phyloP scores from a whole-genome alignment of 1,140 invertebrate genomes.

The Linepithema humile region DNA sequence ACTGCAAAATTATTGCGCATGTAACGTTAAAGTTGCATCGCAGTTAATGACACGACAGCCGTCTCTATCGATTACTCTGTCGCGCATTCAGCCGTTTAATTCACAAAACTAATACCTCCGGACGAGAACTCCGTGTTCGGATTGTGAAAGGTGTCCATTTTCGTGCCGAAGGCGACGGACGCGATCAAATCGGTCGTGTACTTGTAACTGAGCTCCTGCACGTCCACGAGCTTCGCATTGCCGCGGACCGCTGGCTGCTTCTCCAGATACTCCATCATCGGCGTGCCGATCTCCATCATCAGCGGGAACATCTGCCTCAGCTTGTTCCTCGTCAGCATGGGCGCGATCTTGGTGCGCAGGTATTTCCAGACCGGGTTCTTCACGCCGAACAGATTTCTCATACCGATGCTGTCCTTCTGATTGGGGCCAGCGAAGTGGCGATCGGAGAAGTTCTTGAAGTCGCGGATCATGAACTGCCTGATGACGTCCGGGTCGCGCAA shows the following conservation, averaged over 20 bases:
- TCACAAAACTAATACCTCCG: conserved; percentile 72
- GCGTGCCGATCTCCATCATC: conserved; percentile 79
- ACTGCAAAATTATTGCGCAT: conserved; percentile 67
- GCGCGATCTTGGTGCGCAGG: conserved; percentile 63
- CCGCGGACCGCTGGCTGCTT: conserved; percentile 29
- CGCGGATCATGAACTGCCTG: conserved; percentile 79
- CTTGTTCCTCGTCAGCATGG: conserved; percentile 71
- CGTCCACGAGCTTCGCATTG: conserved; percentile 70
- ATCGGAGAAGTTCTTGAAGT: conserved; percentile 83
- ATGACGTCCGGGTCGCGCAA: conserved; percentile 65
- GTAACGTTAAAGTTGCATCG: too few species aligned
- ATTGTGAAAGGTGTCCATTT: conserved; percentile 79
- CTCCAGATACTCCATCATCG: conserved; percentile 73
- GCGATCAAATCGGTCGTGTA: conserved; percentile 86
- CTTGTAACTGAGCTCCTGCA: conserved; percentile 81
- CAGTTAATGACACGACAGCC: too few species aligned
- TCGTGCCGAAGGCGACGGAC: conserved; percentile 84
- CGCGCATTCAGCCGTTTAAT: too few species aligned
- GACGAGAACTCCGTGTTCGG: conserved; percentile 79
- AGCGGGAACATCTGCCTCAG: conserved; percentile 84
- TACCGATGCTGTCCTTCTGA: conserved; percentile 66
- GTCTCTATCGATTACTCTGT: too few species aligned
- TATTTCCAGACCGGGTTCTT: conserved; percentile 73
- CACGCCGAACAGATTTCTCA: conserved; percentile 70
- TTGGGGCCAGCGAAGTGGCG: conserved; percentile 71